Conservation (phyloP, 2,888 invertebrate genomes). For the Cheilosia impressa region DNA sequence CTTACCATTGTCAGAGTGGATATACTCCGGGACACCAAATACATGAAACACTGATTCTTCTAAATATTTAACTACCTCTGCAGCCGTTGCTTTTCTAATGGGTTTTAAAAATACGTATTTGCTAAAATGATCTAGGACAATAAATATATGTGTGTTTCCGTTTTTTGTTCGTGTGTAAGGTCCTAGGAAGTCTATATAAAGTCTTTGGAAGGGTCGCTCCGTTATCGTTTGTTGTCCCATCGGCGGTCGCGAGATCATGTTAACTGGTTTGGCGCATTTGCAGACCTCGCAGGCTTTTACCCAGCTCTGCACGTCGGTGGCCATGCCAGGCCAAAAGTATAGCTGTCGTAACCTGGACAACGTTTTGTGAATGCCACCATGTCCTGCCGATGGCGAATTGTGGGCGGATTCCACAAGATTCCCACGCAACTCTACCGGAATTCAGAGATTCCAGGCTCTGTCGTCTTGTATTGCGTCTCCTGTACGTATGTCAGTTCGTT, state of each 20-base stretch:
- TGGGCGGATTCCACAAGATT: not conserved
- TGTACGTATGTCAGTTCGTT: not conserved
- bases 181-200: conserved; percentile 56
- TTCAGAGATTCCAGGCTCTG: not conserved
- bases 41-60: not conserved
- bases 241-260: conserved; percentile 18
- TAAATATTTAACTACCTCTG: not conserved
- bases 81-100: not conserved
- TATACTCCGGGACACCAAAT: conserved; percentile 4
- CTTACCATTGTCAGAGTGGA: not conserved
- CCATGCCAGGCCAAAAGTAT: conserved; percentile 64
- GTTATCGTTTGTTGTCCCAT: conserved; percentile 25
- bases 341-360: not conserved
- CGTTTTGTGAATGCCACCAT: not conserved
- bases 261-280: too few species aligned
- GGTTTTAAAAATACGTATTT: not conserved
- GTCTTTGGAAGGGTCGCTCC: conserved; percentile 39
- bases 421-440: not conserved
- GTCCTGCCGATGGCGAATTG: not conserved
- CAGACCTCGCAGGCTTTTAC: too few species aligned
- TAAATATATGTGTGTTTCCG: conserved; percentile 42
- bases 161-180: conserved; percentile 47
- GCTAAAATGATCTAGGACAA: conserved; percentile 42
- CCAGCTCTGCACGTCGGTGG: too few species aligned
- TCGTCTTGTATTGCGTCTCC: not conserved